Base-by-base conservation (phyloP, 1,140 invertebrate species). In the Sminthurinus signatus region DNA sequence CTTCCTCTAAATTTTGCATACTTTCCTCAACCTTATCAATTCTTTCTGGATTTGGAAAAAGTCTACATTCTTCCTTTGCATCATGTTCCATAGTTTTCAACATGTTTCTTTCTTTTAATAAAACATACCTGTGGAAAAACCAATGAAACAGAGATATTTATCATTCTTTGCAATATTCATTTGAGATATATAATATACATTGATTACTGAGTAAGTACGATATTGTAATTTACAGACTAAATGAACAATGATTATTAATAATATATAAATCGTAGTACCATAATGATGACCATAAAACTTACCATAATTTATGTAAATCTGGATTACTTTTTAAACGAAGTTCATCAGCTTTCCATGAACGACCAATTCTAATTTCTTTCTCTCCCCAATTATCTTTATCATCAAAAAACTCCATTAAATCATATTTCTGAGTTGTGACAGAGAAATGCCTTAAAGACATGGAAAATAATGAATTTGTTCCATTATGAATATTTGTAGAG, bases 241-340 rank as follows among this genome's bases (percentile, higher is more conserved):
- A n/a, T n/a, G n/a, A n/a, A n/a, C n/a, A n/a, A n/a, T n/a, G n/a
- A n/a, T n/a, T n/a, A n/a, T n/a, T n/a, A n/a, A n/a, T n/a, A n/a
- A n/a, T n/a, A n/a, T n/a, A n/a, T n/a, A n/a, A n/a, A n/a, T n/a
- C n/a, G n/a, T n/a, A n/a, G n/a, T n/a, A n/a, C n/a, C n/a, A n/a
- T n/a, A n/a, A n/a, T n/a, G n/a, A 42, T 12, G n/a, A 42, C n/a
- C 39, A 42, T n/a, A n/a, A n/a, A n/a, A n/a, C n/a, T 73, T 78
- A 97, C 96, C 96, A 99, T 60, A 99, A 79, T 81, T 99, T 97
- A 74, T 99, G 96, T 48, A 99, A 82, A 80, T 99, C 96, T 52
- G 85, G 80, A 77, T 97, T 99, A 55, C 91, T 95, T 79, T 98
- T 98, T 32, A 97, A 84, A 74, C 96, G 81, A 28, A 99, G 77